A percentile compares a stretch with the other conserved stretches of the same genome.
phyloP scores from a whole-genome alignment of 2,888 invertebrate species.

The Aelia acuminata region DNA sequence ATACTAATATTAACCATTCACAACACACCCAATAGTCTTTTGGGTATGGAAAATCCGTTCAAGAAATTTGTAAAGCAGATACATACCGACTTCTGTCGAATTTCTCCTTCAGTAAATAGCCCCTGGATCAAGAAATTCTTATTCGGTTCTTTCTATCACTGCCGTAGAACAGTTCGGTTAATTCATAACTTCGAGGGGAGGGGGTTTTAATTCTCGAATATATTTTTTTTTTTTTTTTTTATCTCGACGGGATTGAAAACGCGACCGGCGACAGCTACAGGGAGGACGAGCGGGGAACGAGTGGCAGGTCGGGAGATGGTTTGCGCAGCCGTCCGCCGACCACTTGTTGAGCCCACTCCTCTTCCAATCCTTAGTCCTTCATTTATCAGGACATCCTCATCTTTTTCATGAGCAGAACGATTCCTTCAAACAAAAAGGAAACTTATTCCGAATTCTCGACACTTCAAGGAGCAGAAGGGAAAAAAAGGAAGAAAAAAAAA shows the following conservation, averaged over 20 bases:
- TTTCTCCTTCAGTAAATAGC: conserved; percentile 8
- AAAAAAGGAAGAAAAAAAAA: neutral
- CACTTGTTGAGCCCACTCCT: neutral
- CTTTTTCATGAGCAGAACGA: neutral
- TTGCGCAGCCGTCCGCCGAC: conserved; percentile 1
- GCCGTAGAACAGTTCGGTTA: neutral
- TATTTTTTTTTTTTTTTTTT: too few species aligned
- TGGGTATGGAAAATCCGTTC: neutral
- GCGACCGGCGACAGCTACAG: neutral
- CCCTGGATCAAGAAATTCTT: neutral
- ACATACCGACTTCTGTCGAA: conserved; percentile 27
- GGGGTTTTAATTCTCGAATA: neutral
- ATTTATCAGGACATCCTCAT: conserved; percentile 15
- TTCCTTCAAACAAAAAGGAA: too few species aligned
- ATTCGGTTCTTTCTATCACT: neutral
- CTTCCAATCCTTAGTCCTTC: neutral
- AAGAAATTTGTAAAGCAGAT: neutral
- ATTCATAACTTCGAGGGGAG: neutral
- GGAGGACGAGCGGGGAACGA: neutral
- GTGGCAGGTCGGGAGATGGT: neutral
- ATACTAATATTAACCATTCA: neutral
- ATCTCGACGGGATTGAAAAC: neutral
- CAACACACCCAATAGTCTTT: neutral
- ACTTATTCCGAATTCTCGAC: too few species aligned
- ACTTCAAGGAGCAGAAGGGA: neutral